Percentiles rank a stretch among this genome's conserved stretches.
Evolutionary conservation across 2,888 invertebrate genomes (phyloP).

Genomic region (Phasia obesa): DNA sequence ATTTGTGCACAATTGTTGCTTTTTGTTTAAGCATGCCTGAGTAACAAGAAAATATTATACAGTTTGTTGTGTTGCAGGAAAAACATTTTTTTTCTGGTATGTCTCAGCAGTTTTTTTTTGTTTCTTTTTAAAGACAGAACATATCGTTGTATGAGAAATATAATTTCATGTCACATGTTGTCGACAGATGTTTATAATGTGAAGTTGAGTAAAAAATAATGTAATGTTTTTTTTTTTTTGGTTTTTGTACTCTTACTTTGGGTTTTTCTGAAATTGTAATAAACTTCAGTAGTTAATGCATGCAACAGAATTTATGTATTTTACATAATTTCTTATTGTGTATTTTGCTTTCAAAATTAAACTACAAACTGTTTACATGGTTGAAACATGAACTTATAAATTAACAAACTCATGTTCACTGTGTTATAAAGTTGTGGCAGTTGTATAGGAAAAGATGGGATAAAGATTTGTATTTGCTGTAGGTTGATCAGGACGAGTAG

Average conservation of each 20-base stretch:
- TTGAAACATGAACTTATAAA: constrained; percentile 28
- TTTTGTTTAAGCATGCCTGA: constrained; percentile 44
- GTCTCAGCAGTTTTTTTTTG: constrained; percentile 19
- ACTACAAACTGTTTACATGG: constrained; percentile 51
- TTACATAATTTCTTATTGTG: constrained; percentile 7
- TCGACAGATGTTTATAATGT: constrained; percentile 68
- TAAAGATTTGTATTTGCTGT: not conserved
- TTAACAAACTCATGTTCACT: constrained; percentile 1
- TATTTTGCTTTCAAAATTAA: constrained; percentile 19
- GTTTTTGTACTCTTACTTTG: not conserved
- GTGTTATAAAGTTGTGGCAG: not conserved
- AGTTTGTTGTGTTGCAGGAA: constrained; percentile 40
- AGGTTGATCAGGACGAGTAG: not conserved
- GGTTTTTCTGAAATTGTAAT: constrained; percentile 60
- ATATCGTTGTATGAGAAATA: constrained; percentile 45
- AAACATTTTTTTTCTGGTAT: constrained; percentile 4
- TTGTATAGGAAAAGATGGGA: not conserved
- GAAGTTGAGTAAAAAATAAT: constrained; percentile 58
- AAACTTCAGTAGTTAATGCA: constrained; percentile 65
- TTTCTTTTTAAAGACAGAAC: not conserved
- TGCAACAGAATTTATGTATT: constrained; percentile 52
- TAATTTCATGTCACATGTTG: constrained; percentile 60
- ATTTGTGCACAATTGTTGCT: constrained; percentile 40
- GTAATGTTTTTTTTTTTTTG: constrained; percentile 18
- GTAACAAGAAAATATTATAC: constrained; percentile 57